Conservation (phyloP, 1,140 invertebrate genomes). For the Leguminivora glycinivorella region DNA sequence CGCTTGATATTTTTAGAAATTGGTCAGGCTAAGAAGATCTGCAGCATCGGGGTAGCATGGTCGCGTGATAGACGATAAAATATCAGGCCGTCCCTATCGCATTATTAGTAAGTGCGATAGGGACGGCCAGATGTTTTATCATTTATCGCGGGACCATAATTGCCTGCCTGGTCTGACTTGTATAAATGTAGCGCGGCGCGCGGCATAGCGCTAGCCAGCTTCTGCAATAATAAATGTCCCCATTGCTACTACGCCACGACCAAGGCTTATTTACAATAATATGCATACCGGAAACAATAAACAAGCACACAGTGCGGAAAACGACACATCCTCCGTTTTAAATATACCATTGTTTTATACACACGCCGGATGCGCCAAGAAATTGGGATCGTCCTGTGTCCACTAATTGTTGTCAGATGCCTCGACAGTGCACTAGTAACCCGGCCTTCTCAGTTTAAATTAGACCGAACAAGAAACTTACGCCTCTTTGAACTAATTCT, state of each 20-base stretch:
- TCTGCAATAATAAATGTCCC: background rate
- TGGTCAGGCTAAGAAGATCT: too few species aligned
- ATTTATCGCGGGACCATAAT: too few species aligned
- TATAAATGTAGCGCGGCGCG: too few species aligned
- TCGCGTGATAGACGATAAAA: too few species aligned
- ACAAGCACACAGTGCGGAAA: slow-evolving; percentile 30
- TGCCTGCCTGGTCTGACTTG: too few species aligned
- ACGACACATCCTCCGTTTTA: slow-evolving; percentile 29
- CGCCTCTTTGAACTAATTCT: background rate
- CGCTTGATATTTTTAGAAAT: too few species aligned
- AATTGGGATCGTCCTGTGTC: slow-evolving; percentile 33
- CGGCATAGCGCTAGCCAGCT: too few species aligned
- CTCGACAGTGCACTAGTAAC: background rate
- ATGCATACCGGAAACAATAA: slow-evolving; percentile 23
- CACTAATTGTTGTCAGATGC: slow-evolving; percentile 7
- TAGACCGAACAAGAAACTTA: slow-evolving; percentile 6
- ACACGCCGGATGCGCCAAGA: background rate
- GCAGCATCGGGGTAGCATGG: too few species aligned
- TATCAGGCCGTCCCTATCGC: too few species aligned
- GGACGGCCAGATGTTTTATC: too few species aligned
- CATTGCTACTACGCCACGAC: background rate
- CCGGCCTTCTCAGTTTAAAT: background rate
- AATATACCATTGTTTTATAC: slow-evolving; percentile 32
- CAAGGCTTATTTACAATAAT: background rate
- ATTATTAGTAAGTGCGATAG: too few species aligned